A percentile compares a stretch with the other conserved stretches of the same genome.
phyloP scores from a whole-genome alignment of 2,113 vertebrate genomes.

The Istiophorus platypterus region DNA sequence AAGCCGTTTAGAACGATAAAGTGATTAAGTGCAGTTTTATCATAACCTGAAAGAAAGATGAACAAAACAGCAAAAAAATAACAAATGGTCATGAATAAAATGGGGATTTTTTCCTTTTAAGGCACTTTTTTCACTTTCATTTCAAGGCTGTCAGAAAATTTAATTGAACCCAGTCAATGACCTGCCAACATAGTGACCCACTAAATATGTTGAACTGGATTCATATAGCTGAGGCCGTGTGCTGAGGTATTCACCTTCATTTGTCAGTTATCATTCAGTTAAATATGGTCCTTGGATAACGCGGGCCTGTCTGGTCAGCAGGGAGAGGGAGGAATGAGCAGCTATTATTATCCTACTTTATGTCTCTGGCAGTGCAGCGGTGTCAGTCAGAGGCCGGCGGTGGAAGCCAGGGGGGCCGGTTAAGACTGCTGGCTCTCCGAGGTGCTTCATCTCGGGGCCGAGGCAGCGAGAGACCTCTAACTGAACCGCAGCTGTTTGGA shows the following conservation, averaged over 20 bases:
- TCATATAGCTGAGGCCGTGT: slow-evolving; percentile 25
- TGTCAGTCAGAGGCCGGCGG: slow-evolving; percentile 70
- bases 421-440: slow-evolving; percentile 68
- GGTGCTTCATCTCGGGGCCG: slow-evolving; percentile 71
- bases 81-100: slow-evolving; percentile 19
- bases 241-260: slow-evolving; percentile 55
- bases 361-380: slow-evolving; percentile 67
- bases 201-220: slow-evolving; percentile 46
- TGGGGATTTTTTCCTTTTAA: slow-evolving; percentile 38
- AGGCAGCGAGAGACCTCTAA: slow-evolving; percentile 70
- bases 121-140: slow-evolving; percentile 34
- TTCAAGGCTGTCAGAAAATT: slow-evolving; percentile 41
- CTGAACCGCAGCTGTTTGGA: slow-evolving; percentile 77
- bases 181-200: slow-evolving; percentile 56
- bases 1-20: too few species aligned
- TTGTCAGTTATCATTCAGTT: slow-evolving; percentile 65
- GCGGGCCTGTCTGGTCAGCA: slow-evolving; percentile 35
- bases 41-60: neutral
- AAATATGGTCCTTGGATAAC: slow-evolving; percentile 58
- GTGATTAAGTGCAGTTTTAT: neutral
- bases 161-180: slow-evolving; percentile 36
- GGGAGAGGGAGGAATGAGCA: slow-evolving; percentile 59
- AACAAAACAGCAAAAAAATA: slow-evolving; percentile 1
- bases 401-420: slow-evolving; percentile 63
- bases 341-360: slow-evolving; percentile 72